A percentile compares a stretch with the other conserved stretches of the same genome.
Evolutionary conservation across 2,113 vertebrate species (phyloP).

Genomic region (Tenrec ecaudatus): DNA sequence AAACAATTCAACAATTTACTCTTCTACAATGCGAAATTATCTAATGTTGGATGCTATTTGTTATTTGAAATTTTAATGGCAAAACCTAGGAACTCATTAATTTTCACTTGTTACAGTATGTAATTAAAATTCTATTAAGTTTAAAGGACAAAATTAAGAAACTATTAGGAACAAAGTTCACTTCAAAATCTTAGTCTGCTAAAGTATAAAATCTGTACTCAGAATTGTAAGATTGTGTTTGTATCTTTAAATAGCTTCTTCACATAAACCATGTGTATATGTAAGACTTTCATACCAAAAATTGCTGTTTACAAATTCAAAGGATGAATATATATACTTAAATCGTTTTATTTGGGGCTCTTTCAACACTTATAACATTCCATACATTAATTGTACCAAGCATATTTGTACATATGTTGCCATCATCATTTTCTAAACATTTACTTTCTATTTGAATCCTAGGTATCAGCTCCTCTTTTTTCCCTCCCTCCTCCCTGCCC

Average conservation of each 20-base stretch:
- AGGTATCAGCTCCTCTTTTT: too few species aligned
- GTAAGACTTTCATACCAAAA: too few species aligned
- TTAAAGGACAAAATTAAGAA: neutral
- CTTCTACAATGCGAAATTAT: constrained; percentile 14
- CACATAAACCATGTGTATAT: neutral
- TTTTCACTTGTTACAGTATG: neutral
- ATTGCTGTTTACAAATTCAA: too few species aligned
- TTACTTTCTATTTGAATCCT: too few species aligned
- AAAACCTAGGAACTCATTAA: constrained; percentile 14
- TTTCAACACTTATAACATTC: too few species aligned
- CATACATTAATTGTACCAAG: too few species aligned
- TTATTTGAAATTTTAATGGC: constrained; percentile 32
- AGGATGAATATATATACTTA: too few species aligned
- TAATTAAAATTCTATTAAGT: neutral
- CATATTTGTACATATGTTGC: too few species aligned
- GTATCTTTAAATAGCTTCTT: neutral
- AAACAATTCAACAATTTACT: neutral
- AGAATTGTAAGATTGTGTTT: neutral
- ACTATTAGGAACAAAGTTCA: neutral
- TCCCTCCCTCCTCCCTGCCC: too few species aligned
- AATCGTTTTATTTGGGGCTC: too few species aligned
- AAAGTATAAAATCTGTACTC: constrained; percentile 10
- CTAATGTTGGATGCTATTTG: neutral
- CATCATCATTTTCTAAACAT: too few species aligned
- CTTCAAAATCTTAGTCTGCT: constrained; percentile 12